phyloP scores from a whole-genome alignment of 2,888 invertebrate species.

The Lysandra coridon region DNA sequence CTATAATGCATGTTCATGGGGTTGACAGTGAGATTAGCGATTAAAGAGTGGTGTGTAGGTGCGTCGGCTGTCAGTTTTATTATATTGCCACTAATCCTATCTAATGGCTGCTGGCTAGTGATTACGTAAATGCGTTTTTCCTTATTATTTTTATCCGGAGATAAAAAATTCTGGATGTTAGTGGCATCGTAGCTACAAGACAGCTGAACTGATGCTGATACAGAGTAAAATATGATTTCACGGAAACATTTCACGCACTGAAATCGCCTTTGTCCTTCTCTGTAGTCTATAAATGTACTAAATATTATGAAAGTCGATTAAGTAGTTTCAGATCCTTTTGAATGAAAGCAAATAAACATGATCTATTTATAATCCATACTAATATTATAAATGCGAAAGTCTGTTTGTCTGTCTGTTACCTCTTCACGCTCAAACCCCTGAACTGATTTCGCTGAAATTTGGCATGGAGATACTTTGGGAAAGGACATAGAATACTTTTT shows the following conservation, averaged over 20 bases:
- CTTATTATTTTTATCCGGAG: background rate
- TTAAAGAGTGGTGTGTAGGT: conserved; percentile 41
- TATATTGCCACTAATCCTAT: conserved; percentile 33
- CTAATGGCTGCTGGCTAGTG: conserved; percentile 6
- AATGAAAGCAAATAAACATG: background rate
- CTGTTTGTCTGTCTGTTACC: too few species aligned
- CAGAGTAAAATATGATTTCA: too few species aligned
- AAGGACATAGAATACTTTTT: too few species aligned
- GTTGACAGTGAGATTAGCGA: conserved; percentile 45
- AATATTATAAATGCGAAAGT: too few species aligned
- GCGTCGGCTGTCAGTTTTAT: conserved; percentile 40
- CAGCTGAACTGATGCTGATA: too few species aligned
- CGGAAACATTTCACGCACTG: too few species aligned
- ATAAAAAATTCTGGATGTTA: background rate
- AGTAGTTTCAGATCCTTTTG: background rate
- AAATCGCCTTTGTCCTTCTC: background rate
- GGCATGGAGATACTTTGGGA: too few species aligned
- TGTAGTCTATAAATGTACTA: too few species aligned
- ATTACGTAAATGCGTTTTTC: background rate
- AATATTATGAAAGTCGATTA: background rate
- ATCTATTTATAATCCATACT: too few species aligned
- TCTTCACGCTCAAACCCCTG: too few species aligned
- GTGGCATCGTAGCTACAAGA: too few species aligned
- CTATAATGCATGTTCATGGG: conserved; percentile 41
- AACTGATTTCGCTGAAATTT: too few species aligned